Conservation (phyloP, 1,140 invertebrate species). For the Scaptomyza hsui region DNA sequence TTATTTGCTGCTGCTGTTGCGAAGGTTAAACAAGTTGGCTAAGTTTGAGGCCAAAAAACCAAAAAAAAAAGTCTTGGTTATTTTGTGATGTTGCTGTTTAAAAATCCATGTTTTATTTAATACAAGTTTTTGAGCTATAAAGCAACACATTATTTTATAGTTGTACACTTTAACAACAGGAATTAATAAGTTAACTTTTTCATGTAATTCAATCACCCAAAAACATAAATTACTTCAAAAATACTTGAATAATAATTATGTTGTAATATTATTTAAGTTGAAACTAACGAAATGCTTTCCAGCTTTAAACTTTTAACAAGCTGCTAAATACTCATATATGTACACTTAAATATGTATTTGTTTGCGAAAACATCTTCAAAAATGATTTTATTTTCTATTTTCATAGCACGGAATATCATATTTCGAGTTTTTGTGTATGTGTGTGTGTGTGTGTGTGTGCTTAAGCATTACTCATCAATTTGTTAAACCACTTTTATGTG, state of each 20-base stretch:
- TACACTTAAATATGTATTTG: no score
- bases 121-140: no score
- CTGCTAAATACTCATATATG: no score
- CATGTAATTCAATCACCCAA: no score
- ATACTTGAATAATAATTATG: no score
- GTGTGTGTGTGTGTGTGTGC: slow-evolving; percentile 9
- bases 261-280: no score
- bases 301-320: no score
- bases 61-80: background rate
- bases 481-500: slow-evolving; percentile 34
- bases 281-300: no score
- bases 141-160: no score
- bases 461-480: slow-evolving; percentile 32
- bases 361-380: background rate
- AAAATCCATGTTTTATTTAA: background rate
- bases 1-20: background rate
- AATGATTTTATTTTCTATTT: background rate
- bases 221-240: no score
- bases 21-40: background rate
- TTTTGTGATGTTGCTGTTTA: background rate
- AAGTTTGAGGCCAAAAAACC: background rate
- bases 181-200: no score
- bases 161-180: no score
- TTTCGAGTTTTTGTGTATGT: background rate
- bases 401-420: background rate